Conservation (phyloP, 2,797 vertebrate genomes). For the Manis pentadactyla region DNA sequence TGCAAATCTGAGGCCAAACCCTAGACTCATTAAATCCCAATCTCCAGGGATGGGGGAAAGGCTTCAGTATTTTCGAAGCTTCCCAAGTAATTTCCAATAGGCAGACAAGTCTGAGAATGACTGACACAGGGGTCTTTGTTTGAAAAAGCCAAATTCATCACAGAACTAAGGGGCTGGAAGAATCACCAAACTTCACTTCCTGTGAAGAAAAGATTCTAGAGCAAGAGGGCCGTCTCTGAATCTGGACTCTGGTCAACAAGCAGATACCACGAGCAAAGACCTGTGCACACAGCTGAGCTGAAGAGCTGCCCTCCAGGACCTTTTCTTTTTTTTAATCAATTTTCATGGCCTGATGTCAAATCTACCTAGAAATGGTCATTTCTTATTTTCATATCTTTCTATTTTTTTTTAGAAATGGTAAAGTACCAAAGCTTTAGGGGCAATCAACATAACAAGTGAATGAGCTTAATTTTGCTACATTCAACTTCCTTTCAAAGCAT, state of each 20-base stretch:
- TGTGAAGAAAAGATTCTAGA: background rate
- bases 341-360: background rate
- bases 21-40: background rate
- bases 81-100: background rate
- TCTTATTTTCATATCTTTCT: background rate
- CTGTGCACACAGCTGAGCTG: background rate
- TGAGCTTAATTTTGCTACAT: conserved; percentile 51
- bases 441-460: background rate
- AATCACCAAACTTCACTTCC: background rate
- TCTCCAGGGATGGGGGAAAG: background rate
- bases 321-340: background rate
- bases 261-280: background rate
- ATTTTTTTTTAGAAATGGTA: background rate
- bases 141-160: background rate
- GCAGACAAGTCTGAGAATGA: background rate
- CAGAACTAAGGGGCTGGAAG: background rate
- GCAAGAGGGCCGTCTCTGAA: background rate
- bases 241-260: background rate
- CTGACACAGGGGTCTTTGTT: background rate
- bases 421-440: conserved; percentile 9
- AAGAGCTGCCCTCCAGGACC: background rate
- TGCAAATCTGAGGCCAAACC: background rate
- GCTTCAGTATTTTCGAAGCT: background rate
- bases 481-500: background rate
- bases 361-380: background rate